These are phyloP conservation scores for Stomorhina lunata DNA, from an alignment of 2,888 invertebrate species.

Conservation along the genomic window DNA sequence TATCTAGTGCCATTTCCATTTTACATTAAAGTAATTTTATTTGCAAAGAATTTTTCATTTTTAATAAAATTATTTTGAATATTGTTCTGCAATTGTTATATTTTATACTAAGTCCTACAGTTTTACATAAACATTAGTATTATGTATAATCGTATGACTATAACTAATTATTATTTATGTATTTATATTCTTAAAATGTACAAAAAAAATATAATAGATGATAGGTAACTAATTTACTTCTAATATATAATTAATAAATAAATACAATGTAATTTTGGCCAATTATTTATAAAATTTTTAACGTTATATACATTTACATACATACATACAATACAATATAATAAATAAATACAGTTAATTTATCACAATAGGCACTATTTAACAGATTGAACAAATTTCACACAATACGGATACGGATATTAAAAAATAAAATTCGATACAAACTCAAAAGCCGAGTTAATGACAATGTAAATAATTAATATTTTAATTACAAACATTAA, in stretches of 20 bases:
- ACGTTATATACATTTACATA: conserved; percentile 15
- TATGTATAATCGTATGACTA: not conserved
- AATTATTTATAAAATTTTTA: not conserved
- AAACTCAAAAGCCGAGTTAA: not conserved
- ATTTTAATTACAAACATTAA: not conserved
- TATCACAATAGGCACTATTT: conserved; percentile 57
- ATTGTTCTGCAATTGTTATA: too few species aligned
- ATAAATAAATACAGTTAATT: conserved; percentile 39
- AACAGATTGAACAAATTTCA: conserved; percentile 5
- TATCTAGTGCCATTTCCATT: too few species aligned
- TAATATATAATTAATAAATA: not conserved
- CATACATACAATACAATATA: too few species aligned
- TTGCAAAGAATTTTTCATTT: too few species aligned
- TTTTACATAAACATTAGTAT: too few species aligned
- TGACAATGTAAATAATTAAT: not conserved
- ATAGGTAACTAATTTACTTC: not conserved
- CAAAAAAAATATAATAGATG: too few species aligned
- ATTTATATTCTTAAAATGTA: not conserved
- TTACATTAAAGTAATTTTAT: too few species aligned
- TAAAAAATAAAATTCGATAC: not conserved
- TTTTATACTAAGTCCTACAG: too few species aligned
- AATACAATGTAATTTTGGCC: not conserved
- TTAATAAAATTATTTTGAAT: too few species aligned
- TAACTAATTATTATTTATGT: not conserved
- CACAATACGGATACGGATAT: not conserved